A percentile compares a stretch with the other conserved stretches of the same genome.
These are phyloP conservation scores for Apistogramma diplotaenia DNA, from an alignment of 2,113 vertebrate species.

Conservation along the genomic window DNA sequence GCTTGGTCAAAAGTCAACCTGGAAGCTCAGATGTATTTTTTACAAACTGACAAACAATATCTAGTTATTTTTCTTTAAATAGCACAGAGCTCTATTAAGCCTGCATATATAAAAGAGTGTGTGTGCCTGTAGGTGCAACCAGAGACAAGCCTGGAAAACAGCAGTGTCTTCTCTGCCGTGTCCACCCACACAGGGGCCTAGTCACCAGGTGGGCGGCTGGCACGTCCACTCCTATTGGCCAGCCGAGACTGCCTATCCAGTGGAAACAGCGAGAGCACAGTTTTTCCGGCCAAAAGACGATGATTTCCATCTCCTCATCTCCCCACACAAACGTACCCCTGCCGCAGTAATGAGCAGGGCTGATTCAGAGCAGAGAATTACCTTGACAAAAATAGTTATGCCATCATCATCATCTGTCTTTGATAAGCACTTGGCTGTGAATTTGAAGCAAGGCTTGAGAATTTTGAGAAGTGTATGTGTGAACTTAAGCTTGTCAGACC, in stretches of 20 bases:
- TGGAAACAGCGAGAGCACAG: conserved; percentile 36
- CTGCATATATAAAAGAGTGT: conserved; percentile 23
- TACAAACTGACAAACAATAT: not conserved
- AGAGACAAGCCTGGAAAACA: conserved; percentile 37
- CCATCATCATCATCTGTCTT: conserved; percentile 20
- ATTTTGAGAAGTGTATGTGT: not conserved
- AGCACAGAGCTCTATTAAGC: not conserved
- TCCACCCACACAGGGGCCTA: conserved; percentile 56
- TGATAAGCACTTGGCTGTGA: conserved; percentile 14
- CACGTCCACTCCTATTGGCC: conserved; percentile 50
- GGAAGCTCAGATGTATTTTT: not conserved
- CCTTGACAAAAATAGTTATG: conserved; percentile 54
- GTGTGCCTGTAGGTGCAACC: conserved; percentile 16
- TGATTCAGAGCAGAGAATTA: conserved; percentile 55
- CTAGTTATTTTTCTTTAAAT: conserved; percentile 2
- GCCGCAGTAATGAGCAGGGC: conserved; percentile 13
- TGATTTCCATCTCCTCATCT: conserved; percentile 49
- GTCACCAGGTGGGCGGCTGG: conserved; percentile 65
- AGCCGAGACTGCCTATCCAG: conserved; percentile 35
- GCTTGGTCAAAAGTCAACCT: not conserved
- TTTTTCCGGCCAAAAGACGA: conserved; percentile 43
- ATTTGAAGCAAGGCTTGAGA: conserved; percentile 19
- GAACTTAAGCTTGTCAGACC: conserved; percentile 9
- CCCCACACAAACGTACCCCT: conserved; percentile 6
- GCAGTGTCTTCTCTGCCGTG: conserved; percentile 32